These are phyloP conservation scores for Entomobrya proxima DNA, from an alignment of 2,888 invertebrate genomes.

Conservation along the genomic window DNA sequence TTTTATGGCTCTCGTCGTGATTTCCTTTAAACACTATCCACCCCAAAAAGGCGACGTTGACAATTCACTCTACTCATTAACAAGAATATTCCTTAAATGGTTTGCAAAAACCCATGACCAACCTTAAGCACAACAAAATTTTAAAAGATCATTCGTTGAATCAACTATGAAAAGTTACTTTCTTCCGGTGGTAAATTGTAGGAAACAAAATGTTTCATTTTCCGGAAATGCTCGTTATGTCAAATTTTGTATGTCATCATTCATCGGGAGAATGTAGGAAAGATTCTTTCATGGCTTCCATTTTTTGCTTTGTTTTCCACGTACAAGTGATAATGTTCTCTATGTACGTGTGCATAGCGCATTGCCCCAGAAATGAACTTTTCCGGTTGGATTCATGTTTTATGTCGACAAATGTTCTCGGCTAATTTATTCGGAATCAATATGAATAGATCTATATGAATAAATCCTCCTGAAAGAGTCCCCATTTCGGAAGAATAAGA, in stretches of 20 bases:
- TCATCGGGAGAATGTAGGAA: constrained; percentile 33
- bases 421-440: too few relatives aligned
- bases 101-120: constrained; percentile 69
- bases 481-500: too few relatives aligned
- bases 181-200: constrained; percentile 25
- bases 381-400: too few relatives aligned
- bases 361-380: background rate
- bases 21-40: background rate
- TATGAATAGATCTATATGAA: too few relatives aligned
- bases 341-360: too few relatives aligned
- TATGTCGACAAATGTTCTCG: background rate
- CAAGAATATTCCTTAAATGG: constrained; percentile 23
- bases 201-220: constrained; percentile 5
- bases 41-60: constrained; percentile 60
- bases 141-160: background rate
- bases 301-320: background rate
- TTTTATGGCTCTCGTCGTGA: constrained; percentile 6
- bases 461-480: too few relatives aligned
- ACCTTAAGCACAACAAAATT: constrained; percentile 36
- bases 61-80: constrained; percentile 65
- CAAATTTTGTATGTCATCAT: constrained; percentile 72
- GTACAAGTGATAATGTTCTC: too few relatives aligned
- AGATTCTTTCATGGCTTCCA: background rate
- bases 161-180: background rate
- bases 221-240: constrained; percentile 73